Evolutionary conservation across 2,888 invertebrate species (phyloP), one percentile per base, ranked within the genome.

Genomic region (Digitonthophagus gazella): DNA sequence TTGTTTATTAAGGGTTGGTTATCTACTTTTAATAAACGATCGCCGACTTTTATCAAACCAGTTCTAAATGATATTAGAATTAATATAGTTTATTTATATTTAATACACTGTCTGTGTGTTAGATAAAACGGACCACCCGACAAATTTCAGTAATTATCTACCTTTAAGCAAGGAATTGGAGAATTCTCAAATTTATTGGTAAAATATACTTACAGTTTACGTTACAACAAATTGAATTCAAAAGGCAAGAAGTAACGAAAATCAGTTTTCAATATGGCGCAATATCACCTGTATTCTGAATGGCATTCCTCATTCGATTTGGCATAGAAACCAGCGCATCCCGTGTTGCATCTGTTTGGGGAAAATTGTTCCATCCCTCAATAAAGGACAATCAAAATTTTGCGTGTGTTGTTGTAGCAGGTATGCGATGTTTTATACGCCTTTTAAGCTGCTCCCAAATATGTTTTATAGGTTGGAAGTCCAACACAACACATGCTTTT

Each of bases 31-130:
- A 97, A 79, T 19, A 97, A 84, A 18, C 97, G 89, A 81, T 97
- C 97, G 1, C 97, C 97, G 22, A 94, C 91, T 80, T 95, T 92
- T 72, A 97, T 91, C 72, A 95, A 89, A 0, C 96, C 96, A 69
- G 93, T 93, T 78, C 93, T 93, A 73, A 14, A n/a, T n/a, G n/a
- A n/a, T 15, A 19, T 14, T 22, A 18, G 16, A 5, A 54, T 44
- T 44, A 15, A n/a, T 20, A 14, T 65, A n/a, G n/a, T n/a, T n/a
- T n/a, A n/a, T n/a, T 65, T 15, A 6, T 19, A 67, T 11, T 58
- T 15, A 66, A 58, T n/a, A n/a, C n/a, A n/a, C n/a, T n/a, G n/a
- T 14, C 57, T 57, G 57, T 4, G 57, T 44, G 6, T 44, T 44
- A 5, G 11, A 8, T 11, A 11, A 44, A 8, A n/a, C n/a, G 11